Evolutionary conservation across 2,113 vertebrate genomes (phyloP).

Genomic region (Eidolon helvum): DNA sequence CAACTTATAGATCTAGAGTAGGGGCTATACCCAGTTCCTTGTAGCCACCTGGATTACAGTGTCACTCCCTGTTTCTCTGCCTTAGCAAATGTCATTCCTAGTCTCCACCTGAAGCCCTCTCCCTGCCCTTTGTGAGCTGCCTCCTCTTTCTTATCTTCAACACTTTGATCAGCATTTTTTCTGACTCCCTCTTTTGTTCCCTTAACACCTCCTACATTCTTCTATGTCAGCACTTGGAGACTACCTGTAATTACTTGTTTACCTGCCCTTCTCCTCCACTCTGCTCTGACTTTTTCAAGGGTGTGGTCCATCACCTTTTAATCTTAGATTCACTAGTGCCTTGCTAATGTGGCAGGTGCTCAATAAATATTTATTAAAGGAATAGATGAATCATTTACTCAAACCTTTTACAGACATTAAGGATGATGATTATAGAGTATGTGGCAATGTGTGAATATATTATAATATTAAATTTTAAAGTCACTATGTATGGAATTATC

Average conservation of each 20-base stretch:
- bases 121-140: background rate
- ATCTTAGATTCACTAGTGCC: background rate
- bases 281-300: background rate
- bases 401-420: background rate
- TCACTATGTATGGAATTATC: background rate
- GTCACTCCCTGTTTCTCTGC: background rate
- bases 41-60: background rate
- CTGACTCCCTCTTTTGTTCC: background rate
- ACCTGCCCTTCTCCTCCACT: background rate
- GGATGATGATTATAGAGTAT: background rate
- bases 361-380: constrained; percentile 45
- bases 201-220: background rate
- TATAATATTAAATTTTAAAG: constrained; percentile 6
- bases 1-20: background rate
- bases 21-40: background rate
- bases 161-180: background rate
- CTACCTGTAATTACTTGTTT: background rate
- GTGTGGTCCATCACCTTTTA: background rate
- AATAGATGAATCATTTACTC: constrained; percentile 14
- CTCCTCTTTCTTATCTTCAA: background rate
- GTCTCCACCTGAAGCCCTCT: background rate
- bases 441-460: background rate
- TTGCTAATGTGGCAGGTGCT: background rate
- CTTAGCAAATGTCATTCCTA: background rate
- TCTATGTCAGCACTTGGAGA: background rate